These are phyloP conservation scores for Poecilia picta DNA, from an alignment of 2,797 vertebrate species.

Conservation along the genomic window DNA sequence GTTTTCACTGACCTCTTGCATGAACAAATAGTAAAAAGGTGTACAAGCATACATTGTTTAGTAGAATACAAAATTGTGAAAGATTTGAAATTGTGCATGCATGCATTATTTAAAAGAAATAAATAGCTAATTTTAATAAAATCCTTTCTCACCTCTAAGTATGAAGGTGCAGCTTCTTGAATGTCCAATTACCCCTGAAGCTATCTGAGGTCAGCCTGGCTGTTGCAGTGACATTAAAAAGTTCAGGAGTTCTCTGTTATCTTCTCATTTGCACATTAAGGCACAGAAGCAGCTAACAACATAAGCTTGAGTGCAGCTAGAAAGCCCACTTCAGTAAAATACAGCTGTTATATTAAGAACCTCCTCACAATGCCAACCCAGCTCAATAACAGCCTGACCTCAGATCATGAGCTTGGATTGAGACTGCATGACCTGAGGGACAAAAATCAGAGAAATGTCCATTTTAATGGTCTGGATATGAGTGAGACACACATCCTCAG, in stretches of 20 bases:
- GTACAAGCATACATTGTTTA: neutral
- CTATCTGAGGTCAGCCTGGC: conserved; percentile 17
- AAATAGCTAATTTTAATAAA: neutral
- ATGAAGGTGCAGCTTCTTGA: neutral
- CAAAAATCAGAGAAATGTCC: conserved; percentile 45
- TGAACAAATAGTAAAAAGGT: neutral
- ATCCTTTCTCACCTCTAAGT: neutral
- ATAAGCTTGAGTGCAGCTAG: conserved; percentile 6
- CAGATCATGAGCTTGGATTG: neutral
- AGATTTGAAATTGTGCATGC: neutral
- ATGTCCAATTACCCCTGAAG: conserved; percentile 13
- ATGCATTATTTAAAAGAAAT: neutral
- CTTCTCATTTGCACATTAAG: conserved; percentile 12
- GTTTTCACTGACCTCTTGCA: neutral
- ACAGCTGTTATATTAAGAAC: neutral
- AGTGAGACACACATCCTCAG: conserved; percentile 25
- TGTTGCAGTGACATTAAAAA: neutral
- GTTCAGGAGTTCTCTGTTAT: neutral
- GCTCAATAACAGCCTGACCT: conserved; percentile 21
- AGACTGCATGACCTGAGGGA: conserved; percentile 1
- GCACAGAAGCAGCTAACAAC: neutral
- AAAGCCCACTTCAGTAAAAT: conserved; percentile 15
- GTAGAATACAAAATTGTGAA: neutral
- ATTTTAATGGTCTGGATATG: conserved; percentile 23
- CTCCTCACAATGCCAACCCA: conserved; percentile 13